phyloP scores from a whole-genome alignment of 2,888 invertebrate genomes.

The Sarcophaga subvicina region DNA sequence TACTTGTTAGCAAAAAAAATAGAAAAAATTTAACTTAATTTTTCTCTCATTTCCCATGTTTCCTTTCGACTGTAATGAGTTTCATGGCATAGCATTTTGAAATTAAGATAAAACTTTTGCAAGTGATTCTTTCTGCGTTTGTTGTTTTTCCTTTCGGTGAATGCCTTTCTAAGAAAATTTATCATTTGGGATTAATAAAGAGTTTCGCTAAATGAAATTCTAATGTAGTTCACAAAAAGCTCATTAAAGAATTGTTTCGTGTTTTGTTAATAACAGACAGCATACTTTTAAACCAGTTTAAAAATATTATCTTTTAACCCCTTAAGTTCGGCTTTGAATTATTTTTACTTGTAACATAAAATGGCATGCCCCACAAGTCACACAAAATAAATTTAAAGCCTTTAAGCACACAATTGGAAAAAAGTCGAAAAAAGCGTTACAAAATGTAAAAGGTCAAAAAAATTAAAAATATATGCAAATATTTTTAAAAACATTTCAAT shows the following conservation, averaged over 20 bases:
- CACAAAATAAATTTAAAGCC: neutral
- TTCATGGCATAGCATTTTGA: too few species aligned
- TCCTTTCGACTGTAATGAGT: too few species aligned
- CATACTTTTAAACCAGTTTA: neutral
- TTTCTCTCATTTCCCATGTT: too few species aligned
- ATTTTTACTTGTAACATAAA: constrained; percentile 14
- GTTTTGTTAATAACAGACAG: neutral
- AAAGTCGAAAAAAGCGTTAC: too few species aligned
- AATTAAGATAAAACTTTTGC: neutral
- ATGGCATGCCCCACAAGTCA: constrained; percentile 8
- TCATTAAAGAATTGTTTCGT: neutral
- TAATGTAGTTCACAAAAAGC: neutral
- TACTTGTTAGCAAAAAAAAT: too few species aligned
- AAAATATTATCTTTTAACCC: neutral
- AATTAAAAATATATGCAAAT: neutral
- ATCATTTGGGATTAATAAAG: constrained; percentile 8
- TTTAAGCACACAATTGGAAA: neutral
- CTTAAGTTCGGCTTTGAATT: constrained; percentile 7
- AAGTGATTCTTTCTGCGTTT: neutral
- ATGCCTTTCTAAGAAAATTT: neutral
- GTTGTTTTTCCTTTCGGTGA: neutral
- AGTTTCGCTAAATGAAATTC: constrained; percentile 3
- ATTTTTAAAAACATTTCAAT: neutral
- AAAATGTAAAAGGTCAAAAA: neutral
- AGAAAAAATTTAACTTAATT: too few species aligned